Percentiles rank a stretch among this genome's conserved stretches.
Conservation (phyloP, 2,888 invertebrate species). For the Oligia fasciuncula region DNA sequence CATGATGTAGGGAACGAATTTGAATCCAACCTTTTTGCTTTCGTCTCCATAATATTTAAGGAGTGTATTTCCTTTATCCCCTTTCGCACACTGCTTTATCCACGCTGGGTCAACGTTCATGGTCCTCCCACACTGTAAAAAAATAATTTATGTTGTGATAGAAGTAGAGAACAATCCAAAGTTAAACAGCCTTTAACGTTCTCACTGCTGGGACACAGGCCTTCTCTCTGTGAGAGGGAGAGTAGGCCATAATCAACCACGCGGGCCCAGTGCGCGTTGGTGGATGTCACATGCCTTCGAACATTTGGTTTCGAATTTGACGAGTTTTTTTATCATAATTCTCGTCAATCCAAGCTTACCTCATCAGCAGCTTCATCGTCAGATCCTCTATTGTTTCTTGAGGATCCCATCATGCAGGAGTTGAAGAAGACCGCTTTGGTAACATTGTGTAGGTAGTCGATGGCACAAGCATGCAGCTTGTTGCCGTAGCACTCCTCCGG, state of each 20-base stretch:
- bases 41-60: conserved; percentile 72
- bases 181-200: background rate
- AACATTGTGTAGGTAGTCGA: conserved; percentile 85
- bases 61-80: conserved; percentile 67
- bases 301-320: background rate
- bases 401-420: conserved; percentile 92
- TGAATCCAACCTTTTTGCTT: conserved; percentile 66
- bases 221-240: background rate
- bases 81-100: conserved; percentile 77
- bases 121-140: conserved; percentile 75
- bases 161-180: background rate
- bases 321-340: background rate
- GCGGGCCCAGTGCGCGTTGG: background rate
- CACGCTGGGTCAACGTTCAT: conserved; percentile 65
- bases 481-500: conserved; percentile 93
- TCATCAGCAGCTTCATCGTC: conserved; percentile 73
- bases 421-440: conserved; percentile 90
- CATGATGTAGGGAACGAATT: conserved; percentile 71
- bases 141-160: background rate
- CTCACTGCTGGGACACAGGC: background rate
- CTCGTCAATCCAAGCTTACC: conserved; percentile 60
- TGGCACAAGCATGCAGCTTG: conserved; percentile 93
- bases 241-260: background rate
- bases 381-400: conserved; percentile 64
- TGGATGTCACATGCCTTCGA: background rate